A percentile compares a stretch with the other conserved stretches of the same genome.
These are phyloP conservation scores for Xanthia icteritia DNA, from an alignment of 2,888 invertebrate genomes.

Conservation along the genomic window DNA sequence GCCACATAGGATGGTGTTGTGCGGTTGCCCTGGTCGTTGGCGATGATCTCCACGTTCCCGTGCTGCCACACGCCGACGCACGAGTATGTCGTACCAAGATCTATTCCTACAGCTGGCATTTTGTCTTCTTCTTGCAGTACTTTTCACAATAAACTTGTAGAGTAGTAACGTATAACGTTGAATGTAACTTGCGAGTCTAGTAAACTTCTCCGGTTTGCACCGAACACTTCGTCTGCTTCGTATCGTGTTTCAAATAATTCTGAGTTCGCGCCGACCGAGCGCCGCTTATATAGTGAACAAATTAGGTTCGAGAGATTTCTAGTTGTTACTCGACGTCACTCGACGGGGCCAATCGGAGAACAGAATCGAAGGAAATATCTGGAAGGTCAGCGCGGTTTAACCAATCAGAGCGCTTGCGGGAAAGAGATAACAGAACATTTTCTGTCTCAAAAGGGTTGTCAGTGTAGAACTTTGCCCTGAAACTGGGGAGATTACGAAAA, in stretches of 20 bases:
- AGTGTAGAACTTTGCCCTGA: constrained; percentile 46
- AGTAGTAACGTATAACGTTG: constrained; percentile 15
- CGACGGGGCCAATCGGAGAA: constrained; percentile 72
- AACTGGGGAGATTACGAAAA: constrained; percentile 35
- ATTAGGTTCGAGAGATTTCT: constrained; percentile 77
- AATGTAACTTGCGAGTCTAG: constrained; percentile 40
- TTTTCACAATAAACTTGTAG: constrained; percentile 44
- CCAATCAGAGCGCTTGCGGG: constrained; percentile 72
- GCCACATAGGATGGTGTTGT: constrained; percentile 94
- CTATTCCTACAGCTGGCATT: constrained; percentile 90
- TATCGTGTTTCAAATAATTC: constrained; percentile 81
- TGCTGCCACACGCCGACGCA: constrained; percentile 90
- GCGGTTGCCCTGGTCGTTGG: constrained; percentile 92
- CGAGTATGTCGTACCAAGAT: constrained; percentile 90
- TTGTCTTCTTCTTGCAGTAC: constrained; percentile 65
- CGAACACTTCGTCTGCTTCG: constrained; percentile 75
- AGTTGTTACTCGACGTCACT: constrained; percentile 63
- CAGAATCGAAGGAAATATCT: constrained; percentile 71
- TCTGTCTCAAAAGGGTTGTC: constrained; percentile 46
- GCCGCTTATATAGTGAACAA: constrained; percentile 78
- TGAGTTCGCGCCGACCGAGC: constrained; percentile 78
- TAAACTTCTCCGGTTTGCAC: constrained; percentile 75
- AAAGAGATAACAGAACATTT: constrained; percentile 55
- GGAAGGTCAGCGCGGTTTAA: constrained; percentile 60
- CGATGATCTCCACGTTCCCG: constrained; percentile 94